phyloP scores from a whole-genome alignment of 2,797 vertebrate species.

The Rhadinocentrus ornatus region DNA sequence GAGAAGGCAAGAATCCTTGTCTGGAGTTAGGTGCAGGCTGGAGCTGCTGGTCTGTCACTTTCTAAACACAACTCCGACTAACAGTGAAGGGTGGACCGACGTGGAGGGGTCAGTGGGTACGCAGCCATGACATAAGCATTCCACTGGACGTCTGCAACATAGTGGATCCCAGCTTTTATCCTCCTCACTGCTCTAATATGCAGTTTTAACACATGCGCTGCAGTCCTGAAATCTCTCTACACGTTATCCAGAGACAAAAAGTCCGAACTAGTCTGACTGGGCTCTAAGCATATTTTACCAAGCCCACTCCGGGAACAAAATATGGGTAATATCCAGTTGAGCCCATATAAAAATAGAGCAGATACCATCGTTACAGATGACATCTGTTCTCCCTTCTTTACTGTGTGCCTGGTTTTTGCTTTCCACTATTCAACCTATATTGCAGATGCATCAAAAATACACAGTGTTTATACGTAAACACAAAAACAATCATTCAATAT shows the following conservation, averaged over 20 bases:
- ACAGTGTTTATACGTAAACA: neutral
- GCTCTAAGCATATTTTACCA: neutral
- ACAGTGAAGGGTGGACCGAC: constrained; percentile 9
- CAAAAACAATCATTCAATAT: neutral
- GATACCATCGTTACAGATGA: neutral
- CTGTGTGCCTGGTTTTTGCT: neutral
- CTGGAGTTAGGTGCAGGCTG: constrained; percentile 29
- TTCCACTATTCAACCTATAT: neutral
- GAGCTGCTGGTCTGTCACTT: constrained; percentile 16
- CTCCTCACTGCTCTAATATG: constrained; percentile 6
- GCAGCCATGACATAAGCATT: constrained; percentile 44
- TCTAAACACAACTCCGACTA: constrained; percentile 30
- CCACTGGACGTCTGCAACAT: constrained; percentile 45
- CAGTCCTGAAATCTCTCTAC: neutral
- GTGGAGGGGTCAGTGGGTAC: constrained; percentile 29
- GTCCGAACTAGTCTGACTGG: neutral
- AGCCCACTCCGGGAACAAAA: neutral
- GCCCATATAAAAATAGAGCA: neutral
- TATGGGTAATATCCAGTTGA: neutral
- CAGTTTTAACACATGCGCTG: neutral
- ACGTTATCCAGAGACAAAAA: neutral
- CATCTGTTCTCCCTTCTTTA: neutral
- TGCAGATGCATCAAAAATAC: neutral
- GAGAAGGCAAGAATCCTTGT: constrained; percentile 19
- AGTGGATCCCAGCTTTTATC: constrained; percentile 52